Percentiles rank a stretch among this genome's conserved stretches.
phyloP scores from a whole-genome alignment of 2,797 vertebrate genomes.

The Dermochelys coriacea region DNA sequence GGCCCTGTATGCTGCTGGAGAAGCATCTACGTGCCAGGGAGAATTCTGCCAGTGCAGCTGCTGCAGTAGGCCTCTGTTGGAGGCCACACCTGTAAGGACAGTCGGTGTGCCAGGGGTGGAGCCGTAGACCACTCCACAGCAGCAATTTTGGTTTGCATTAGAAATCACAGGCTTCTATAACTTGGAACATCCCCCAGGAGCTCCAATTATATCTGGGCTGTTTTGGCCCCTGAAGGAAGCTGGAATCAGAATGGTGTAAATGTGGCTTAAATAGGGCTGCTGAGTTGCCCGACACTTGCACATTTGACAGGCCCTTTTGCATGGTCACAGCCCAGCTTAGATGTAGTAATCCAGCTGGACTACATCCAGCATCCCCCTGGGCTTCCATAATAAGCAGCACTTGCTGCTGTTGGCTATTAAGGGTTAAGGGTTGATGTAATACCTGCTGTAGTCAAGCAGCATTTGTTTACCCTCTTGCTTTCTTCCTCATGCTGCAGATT shows the following conservation, averaged over 20 bases:
- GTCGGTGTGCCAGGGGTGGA: not conserved
- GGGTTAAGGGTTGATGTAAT: not conserved
- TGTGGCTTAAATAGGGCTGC: not conserved
- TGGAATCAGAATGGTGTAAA: not conserved
- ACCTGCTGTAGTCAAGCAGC: not conserved
- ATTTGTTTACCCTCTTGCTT: not conserved
- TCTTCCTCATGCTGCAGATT: not conserved
- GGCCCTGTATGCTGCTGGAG: not conserved
- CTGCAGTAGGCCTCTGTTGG: not conserved
- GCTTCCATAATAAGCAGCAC: not conserved
- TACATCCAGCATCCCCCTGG: not conserved
- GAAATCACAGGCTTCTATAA: not conserved
- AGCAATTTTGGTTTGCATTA: not conserved
- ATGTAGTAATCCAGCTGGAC: not conserved
- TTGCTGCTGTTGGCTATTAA: conserved; percentile 6
- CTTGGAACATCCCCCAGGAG: not conserved
- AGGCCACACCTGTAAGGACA: not conserved
- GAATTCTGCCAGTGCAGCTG: not conserved
- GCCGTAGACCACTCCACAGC: not conserved
- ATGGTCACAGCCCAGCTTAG: not conserved
- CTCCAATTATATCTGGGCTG: not conserved
- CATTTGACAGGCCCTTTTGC: not conserved
- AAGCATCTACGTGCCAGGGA: not conserved
- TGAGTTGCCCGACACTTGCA: not conserved
- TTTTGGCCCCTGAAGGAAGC: not conserved